These are phyloP conservation scores for Drosophila saltans DNA, from an alignment of 1,140 invertebrate genomes.

Conservation along the genomic window DNA sequence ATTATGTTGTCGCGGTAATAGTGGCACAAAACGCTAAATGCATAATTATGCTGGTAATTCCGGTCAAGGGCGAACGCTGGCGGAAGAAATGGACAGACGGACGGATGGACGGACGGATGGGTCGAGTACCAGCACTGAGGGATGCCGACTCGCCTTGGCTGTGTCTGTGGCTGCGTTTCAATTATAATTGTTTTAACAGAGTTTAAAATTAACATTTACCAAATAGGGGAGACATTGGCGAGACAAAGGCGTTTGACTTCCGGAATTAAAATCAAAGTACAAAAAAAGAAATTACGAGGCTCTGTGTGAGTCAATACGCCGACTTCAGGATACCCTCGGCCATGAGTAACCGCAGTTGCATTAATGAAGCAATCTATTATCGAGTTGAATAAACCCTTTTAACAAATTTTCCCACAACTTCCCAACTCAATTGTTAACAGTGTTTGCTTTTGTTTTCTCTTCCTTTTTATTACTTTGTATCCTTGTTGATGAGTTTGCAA, in stretches of 20 bases:
- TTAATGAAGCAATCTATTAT: too few relatives aligned
- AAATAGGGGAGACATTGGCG: slow-evolving; percentile 48
- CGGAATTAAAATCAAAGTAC: slow-evolving; percentile 27
- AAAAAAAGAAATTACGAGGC: slow-evolving; percentile 3
- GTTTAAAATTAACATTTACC: slow-evolving; percentile 59
- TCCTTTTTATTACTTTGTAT: too few relatives aligned
- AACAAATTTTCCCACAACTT: too few relatives aligned
- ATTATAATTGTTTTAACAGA: slow-evolving; percentile 71
- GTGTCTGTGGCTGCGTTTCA: slow-evolving; percentile 35
- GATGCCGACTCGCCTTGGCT: not conserved
- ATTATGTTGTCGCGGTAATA: slow-evolving; percentile 67
- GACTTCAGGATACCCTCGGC: not conserved
- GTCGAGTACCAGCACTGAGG: slow-evolving; percentile 5
- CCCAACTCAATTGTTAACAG: too few relatives aligned
- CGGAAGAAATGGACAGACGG: too few relatives aligned
- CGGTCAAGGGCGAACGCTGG: slow-evolving; percentile 36
- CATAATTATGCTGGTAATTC: slow-evolving; percentile 71
- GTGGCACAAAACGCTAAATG: slow-evolving; percentile 66
- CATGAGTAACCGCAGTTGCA: too few relatives aligned
- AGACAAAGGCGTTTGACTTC: slow-evolving; percentile 49
- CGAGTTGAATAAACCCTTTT: too few relatives aligned
- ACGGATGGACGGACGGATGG: not conserved
- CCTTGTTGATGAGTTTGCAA: too few relatives aligned
- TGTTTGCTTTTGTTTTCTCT: too few relatives aligned
- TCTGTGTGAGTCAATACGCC: not conserved